Conservation (phyloP, 2,113 vertebrate genomes). For the Oreochromis aureus region DNA sequence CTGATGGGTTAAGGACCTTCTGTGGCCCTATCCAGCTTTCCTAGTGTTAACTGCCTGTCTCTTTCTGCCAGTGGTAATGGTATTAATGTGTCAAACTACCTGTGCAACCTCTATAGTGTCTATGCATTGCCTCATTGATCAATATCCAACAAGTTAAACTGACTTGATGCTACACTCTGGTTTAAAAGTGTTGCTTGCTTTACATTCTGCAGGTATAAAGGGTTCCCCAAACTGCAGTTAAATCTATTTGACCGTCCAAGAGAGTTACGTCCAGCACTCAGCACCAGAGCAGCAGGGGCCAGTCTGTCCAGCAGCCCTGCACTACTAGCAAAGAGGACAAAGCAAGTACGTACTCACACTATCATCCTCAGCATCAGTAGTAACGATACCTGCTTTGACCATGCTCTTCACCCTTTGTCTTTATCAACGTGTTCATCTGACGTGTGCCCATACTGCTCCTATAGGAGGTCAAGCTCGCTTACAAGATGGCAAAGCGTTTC, state of each 20-base stretch:
- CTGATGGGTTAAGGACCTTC: neutral
- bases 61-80: neutral
- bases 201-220: constrained; percentile 80
- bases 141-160: neutral
- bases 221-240: constrained; percentile 83
- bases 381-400: neutral
- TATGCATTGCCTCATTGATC: neutral
- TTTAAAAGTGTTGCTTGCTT: neutral
- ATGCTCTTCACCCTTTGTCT: neutral
- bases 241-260: constrained; percentile 88
- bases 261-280: constrained; percentile 79
- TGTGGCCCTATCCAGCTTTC: neutral
- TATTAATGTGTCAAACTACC: neutral
- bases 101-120: neutral
- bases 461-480: constrained; percentile 94
- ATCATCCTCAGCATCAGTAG: rapidly evolving
- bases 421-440: rapidly evolving
- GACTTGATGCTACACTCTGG: neutral
- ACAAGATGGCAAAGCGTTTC: constrained; percentile 88
- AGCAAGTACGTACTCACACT: constrained; percentile 75
- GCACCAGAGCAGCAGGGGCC: constrained; percentile 74
- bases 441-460: neutral
- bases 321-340: constrained; percentile 93
- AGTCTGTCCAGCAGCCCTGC: constrained; percentile 88
- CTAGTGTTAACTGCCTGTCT: neutral